Conservation (phyloP, 2,888 invertebrate genomes). For the Caenorhabditis sp. region DNA sequence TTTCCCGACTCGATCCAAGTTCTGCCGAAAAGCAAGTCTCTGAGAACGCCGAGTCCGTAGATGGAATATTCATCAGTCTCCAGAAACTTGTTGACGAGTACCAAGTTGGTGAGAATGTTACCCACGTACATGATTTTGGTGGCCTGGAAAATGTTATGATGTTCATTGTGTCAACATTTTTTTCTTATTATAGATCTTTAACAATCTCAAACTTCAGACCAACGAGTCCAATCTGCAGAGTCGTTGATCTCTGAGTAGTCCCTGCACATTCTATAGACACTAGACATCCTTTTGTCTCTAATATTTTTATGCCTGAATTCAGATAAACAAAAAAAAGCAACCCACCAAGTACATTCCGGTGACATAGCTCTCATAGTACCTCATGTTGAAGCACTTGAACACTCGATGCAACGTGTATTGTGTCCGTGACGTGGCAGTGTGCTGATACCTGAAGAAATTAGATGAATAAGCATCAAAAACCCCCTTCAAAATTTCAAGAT, state of each 20-base stretch:
- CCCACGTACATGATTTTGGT: slow-evolving; percentile 83
- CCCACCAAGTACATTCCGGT: slow-evolving; percentile 83
- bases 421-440: slow-evolving; percentile 82
- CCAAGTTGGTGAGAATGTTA: slow-evolving; percentile 81
- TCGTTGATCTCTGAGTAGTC: slow-evolving; percentile 23
- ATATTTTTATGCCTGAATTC: background rate
- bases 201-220: no score
- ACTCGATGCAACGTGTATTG: slow-evolving; percentile 83
- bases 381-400: slow-evolving; percentile 83
- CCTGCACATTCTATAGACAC: slow-evolving; percentile 8
- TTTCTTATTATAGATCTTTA: no score
- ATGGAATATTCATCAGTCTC: slow-evolving; percentile 82
- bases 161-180: background rate
- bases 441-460: slow-evolving; percentile 78
- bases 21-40: slow-evolving; percentile 80
- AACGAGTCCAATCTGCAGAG: slow-evolving; percentile 18
- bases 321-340: slow-evolving; percentile 14
- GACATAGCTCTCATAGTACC: slow-evolving; percentile 83
- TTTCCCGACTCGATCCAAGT: slow-evolving; percentile 83
- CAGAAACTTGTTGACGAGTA: slow-evolving; percentile 82
- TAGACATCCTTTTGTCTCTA: slow-evolving; percentile 7
- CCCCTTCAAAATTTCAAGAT: slow-evolving; percentile 8
- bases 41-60: slow-evolving; percentile 82
- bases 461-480: slow-evolving; percentile 10
- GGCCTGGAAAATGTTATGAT: slow-evolving; percentile 70